Conservation (phyloP, 2,797 vertebrate genomes). For the Cercopithecus diana region DNA sequence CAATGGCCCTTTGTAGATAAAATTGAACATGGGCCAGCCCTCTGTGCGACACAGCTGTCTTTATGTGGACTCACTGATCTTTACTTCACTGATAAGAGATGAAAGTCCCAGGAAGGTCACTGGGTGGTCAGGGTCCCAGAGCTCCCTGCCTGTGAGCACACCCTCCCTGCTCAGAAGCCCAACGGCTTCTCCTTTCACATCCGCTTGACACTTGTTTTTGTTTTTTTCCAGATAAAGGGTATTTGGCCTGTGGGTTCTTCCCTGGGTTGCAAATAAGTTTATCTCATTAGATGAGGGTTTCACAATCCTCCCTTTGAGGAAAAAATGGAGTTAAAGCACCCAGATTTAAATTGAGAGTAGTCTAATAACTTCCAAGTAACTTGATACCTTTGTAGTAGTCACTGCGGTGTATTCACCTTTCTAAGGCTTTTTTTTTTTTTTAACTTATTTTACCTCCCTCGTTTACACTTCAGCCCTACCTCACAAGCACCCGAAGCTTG, state of each 20-base stretch:
- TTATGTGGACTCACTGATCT: background rate
- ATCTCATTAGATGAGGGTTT: background rate
- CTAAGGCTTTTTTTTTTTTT: background rate
- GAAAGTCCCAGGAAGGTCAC: background rate
- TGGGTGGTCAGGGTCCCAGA: rapidly evolving
- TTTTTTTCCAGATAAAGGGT: background rate
- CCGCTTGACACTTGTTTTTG: background rate
- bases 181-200: rapidly evolving
- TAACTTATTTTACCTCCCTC: background rate
- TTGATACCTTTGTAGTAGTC: rapidly evolving
- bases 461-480: constrained; percentile 90
- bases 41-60: background rate
- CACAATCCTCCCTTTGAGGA: background rate
- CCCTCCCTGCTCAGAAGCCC: background rate
- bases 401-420: background rate
- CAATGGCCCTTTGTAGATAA: background rate
- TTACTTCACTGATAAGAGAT: background rate
- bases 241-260: background rate
- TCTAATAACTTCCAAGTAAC: background rate
- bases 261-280: background rate
- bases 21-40: background rate
- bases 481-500: constrained; percentile 96
- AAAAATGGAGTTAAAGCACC: background rate
- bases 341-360: background rate
- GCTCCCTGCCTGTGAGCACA: background rate